These are phyloP conservation scores for Trissolcus brochymenae DNA, from an alignment of 2,888 invertebrate genomes.

Conservation along the genomic window DNA sequence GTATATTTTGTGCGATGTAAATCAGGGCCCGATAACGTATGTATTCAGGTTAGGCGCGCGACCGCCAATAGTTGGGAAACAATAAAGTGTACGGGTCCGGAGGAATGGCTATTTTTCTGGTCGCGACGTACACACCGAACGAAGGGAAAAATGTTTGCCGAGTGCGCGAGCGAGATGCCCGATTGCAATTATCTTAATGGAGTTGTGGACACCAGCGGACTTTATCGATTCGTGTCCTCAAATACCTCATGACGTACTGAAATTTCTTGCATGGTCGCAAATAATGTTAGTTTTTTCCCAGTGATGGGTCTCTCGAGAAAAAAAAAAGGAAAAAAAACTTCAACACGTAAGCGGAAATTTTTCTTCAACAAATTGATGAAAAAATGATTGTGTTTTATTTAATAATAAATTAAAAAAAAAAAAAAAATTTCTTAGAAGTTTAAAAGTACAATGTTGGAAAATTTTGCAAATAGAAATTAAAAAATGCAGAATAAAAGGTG, in stretches of 20 bases:
- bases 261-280: no score
- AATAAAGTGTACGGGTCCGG: slow-evolving; percentile 56
- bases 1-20: slow-evolving; percentile 38
- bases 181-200: slow-evolving; percentile 74
- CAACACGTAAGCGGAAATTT: no score
- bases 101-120: slow-evolving; percentile 51
- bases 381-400: no score
- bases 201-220: slow-evolving; percentile 68
- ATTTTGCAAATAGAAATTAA: no score
- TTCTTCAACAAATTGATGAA: no score
- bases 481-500: no score
- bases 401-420: no score
- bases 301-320: background rate
- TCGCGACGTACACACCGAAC: slow-evolving; percentile 8
- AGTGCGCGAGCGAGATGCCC: slow-evolving; percentile 30
- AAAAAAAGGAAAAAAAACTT: slow-evolving; percentile 1
- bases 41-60: slow-evolving; percentile 62
- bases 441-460: no score
- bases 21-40: slow-evolving; percentile 61
- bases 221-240: slow-evolving; percentile 67
- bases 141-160: slow-evolving; percentile 43
- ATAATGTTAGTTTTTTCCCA: slow-evolving; percentile 3
- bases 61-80: slow-evolving; percentile 60
- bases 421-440: no score
- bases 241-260: slow-evolving; percentile 41